Evolutionary conservation across 2,113 vertebrate genomes (phyloP).

Genomic region (Carassius auratus): DNA sequence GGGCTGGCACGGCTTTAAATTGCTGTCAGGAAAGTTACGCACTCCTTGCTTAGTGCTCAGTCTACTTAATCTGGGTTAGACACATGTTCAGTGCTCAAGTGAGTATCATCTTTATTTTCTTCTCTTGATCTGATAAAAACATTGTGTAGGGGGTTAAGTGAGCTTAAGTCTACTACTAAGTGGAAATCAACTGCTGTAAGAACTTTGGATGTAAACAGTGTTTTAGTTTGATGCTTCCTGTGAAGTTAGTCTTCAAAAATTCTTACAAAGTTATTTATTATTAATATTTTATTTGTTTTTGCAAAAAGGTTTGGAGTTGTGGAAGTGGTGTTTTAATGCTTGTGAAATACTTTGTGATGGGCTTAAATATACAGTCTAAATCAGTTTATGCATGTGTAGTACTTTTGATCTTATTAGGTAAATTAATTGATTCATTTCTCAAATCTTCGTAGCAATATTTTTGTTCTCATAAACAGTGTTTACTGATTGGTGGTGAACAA

Average conservation of each 20-base stretch:
- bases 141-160: too few relatives aligned
- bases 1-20: slow-evolving; percentile 58
- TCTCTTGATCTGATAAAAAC: slow-evolving; percentile 7
- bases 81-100: slow-evolving; percentile 7
- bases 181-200: too few relatives aligned
- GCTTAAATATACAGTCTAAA: background rate
- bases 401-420: background rate
- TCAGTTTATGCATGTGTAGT: background rate
- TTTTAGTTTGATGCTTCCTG: background rate
- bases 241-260: background rate
- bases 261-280: too few relatives aligned
- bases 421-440: background rate
- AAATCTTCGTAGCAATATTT: background rate
- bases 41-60: slow-evolving; percentile 37
- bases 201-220: background rate
- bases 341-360: background rate
- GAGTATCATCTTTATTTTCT: slow-evolving; percentile 27
- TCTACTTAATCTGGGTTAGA: slow-evolving; percentile 42
- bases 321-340: background rate
- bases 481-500: slow-evolving; percentile 9
- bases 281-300: too few relatives aligned
- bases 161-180: background rate
- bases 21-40: slow-evolving; percentile 49
- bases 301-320: background rate
- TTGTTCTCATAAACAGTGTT: background rate